Percentiles rank a stretch among this genome's conserved stretches.
These are phyloP conservation scores for Takifugu ocellatus DNA, from an alignment of 2,797 vertebrate species.

Conservation along the genomic window DNA sequence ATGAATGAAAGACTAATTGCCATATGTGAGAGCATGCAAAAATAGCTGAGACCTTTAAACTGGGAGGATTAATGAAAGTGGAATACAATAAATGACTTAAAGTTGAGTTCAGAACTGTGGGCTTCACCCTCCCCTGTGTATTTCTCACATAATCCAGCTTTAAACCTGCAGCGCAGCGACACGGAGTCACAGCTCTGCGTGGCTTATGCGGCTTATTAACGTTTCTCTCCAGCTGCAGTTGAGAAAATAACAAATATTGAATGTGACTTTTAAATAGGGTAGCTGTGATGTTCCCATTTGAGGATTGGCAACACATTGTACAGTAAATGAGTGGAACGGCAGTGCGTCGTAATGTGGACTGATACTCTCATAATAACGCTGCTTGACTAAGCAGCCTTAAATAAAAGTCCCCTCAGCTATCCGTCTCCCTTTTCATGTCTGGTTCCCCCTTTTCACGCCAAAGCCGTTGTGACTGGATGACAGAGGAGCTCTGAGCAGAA, in stretches of 20 bases:
- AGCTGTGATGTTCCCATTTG: constrained; percentile 52
- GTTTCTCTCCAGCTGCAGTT: constrained; percentile 43
- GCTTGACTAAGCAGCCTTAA: constrained; percentile 46
- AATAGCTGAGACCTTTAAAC: too few species aligned
- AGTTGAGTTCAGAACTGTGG: constrained; percentile 24
- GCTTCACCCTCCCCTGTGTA: constrained; percentile 27
- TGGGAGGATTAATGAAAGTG: too few species aligned
- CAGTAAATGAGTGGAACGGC: constrained; percentile 55
- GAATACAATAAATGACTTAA: constrained; percentile 1
- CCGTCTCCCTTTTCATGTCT: constrained; percentile 52
- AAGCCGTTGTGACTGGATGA: constrained; percentile 52
- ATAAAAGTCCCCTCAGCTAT: constrained; percentile 52
- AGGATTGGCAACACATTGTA: constrained; percentile 35
- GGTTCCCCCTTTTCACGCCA: constrained; percentile 34
- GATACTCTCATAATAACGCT: constrained; percentile 63
- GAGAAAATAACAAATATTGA: constrained; percentile 54
- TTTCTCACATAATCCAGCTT: constrained; percentile 24
- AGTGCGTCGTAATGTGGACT: constrained; percentile 61
- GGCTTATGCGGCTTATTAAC: constrained; percentile 50
- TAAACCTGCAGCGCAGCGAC: constrained; percentile 46
- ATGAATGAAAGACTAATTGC: too few species aligned
- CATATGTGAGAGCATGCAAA: too few species aligned
- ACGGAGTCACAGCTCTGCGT: constrained; percentile 37
- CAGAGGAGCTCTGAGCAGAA: constrained; percentile 49
- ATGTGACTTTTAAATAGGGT: constrained; percentile 59